Evolutionary conservation across 1,140 invertebrate species (phyloP).

Genomic region (Cotesia chilonis): DNA sequence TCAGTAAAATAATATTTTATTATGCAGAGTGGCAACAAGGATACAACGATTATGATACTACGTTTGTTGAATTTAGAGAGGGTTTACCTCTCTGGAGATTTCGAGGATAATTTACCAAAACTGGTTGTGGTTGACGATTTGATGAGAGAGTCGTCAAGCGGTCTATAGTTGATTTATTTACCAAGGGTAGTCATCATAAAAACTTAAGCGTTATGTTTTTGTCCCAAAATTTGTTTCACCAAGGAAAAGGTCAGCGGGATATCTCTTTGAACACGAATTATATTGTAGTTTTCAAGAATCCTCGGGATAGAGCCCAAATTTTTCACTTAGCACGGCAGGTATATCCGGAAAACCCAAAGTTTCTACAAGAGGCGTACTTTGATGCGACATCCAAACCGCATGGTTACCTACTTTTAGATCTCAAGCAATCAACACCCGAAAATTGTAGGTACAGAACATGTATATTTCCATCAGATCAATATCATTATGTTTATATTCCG

Average conservation of each 20-base stretch:
- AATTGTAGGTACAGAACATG: too few species aligned
- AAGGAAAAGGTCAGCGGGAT: neutral
- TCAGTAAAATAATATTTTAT: too few species aligned
- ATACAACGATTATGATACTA: too few species aligned
- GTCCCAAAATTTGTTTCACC: neutral
- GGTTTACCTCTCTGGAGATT: too few species aligned
- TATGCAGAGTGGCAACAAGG: too few species aligned
- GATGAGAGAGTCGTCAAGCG: conserved; percentile 25
- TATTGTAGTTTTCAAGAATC: conserved; percentile 54
- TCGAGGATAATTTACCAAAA: neutral
- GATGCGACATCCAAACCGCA: conserved; percentile 50
- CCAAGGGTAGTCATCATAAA: conserved; percentile 27
- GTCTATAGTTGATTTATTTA: conserved; percentile 24
- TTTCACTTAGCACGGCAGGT: conserved; percentile 50
- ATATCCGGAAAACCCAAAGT: conserved; percentile 42
- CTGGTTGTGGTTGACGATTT: conserved; percentile 24
- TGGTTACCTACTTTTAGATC: conserved; percentile 50
- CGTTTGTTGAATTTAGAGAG: too few species aligned
- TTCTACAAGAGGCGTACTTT: conserved; percentile 52
- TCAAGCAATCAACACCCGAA: too few species aligned
- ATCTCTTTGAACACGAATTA: conserved; percentile 41
- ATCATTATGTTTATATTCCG: too few species aligned
- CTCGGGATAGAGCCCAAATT: conserved; percentile 38
- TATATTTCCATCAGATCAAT: too few species aligned
- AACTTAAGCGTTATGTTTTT: conserved; percentile 18